Percentiles rank a stretch among this genome's conserved stretches.
These are phyloP conservation scores for Eptatretus atami DNA, from an alignment of 2,797 vertebrate genomes.

Conservation along the genomic window DNA sequence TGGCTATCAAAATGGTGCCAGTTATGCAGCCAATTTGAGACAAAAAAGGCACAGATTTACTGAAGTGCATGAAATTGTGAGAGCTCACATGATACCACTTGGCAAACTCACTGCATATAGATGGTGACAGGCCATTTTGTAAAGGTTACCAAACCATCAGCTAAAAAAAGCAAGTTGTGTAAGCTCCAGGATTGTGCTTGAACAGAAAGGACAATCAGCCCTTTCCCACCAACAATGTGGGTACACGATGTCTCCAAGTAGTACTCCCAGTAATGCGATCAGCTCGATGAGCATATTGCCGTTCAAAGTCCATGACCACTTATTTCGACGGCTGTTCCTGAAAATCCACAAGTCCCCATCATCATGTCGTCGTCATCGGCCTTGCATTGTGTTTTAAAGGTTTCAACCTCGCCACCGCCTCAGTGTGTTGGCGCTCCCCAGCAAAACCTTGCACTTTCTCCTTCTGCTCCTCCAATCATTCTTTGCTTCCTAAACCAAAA, in stretches of 20 bases:
- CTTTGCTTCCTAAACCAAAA: conserved; percentile 3
- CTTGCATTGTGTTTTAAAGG: no score
- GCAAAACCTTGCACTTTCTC: conserved; percentile 15
- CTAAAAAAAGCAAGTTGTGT: conserved; percentile 92
- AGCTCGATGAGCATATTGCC: not conserved
- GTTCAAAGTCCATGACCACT: no score
- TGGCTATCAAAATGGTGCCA: conserved; percentile 93
- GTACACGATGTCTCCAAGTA: conserved; percentile 34
- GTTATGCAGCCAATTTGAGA: conserved; percentile 96
- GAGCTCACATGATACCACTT: conserved; percentile 81
- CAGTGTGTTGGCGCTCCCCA: conserved; percentile 21
- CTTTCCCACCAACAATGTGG: conserved; percentile 52
- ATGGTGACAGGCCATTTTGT: conserved; percentile 96
- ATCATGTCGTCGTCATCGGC: not conserved
- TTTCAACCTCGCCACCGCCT: conserved; percentile 12
- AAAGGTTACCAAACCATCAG: conserved; percentile 83
- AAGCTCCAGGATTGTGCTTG: conserved; percentile 54
- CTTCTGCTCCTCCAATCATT: conserved; percentile 11
- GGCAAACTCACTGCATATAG: conserved; percentile 90
- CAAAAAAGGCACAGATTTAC: conserved; percentile 85
- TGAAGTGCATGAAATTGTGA: conserved; percentile 99
- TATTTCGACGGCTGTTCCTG: no score
- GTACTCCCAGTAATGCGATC: conserved; percentile 21
- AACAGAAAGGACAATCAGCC: conserved; percentile 86
- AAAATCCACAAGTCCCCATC: not conserved